Evolutionary conservation across 2,113 vertebrate genomes (phyloP), one percentile per base, ranked within the genome.

Genomic region (Spermophilus dauricus): DNA sequence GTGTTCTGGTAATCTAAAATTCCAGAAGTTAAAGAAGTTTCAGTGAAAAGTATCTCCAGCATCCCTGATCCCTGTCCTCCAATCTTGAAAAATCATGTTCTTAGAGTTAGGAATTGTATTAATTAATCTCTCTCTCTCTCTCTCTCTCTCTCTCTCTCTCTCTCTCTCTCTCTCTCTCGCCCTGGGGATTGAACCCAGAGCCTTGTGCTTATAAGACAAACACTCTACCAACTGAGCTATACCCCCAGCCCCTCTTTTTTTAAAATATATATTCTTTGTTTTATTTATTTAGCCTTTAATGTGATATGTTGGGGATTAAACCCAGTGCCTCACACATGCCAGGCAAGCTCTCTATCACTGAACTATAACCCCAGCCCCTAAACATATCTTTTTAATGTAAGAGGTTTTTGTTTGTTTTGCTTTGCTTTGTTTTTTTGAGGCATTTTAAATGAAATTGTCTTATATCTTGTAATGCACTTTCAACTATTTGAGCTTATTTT

Each of bases 401-500:
- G 5, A 16, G 48, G 13, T 51, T 51, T 51, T 51, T 45, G 45
- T 45, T 45, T 8, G 45, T 45, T 42, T 45, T 45, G 45, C 8
- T 45, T 45, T 45, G 45, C 8, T 45, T 45, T 45, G 45, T 86
- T 87, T 69, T 88, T 5, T 48, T 63, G 82, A 65, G 7, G 24
- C 61, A 63, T 63, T 63, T 63, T 63, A 63, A 63, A 63, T 82
- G 78, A 51, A 89, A 58, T 89, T 30, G 12, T 92, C 53, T 39
- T 75, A n/a, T 30, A 24, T 48, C 18, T 30, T 86, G 0, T 82
- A 76, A 77, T 65, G 22, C 16, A 67, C 0, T 81, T 95, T 72
- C 13, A 95, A 16, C 24, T 56, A 12, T 76, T 88, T 93, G 65
- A 91, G 58, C 22, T 83, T 63, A 51, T 77, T 96, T 85, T 92